Percentiles rank a stretch among this genome's conserved stretches.
phyloP scores from a whole-genome alignment of 1,140 invertebrate genomes.

The Eueides isabella region DNA sequence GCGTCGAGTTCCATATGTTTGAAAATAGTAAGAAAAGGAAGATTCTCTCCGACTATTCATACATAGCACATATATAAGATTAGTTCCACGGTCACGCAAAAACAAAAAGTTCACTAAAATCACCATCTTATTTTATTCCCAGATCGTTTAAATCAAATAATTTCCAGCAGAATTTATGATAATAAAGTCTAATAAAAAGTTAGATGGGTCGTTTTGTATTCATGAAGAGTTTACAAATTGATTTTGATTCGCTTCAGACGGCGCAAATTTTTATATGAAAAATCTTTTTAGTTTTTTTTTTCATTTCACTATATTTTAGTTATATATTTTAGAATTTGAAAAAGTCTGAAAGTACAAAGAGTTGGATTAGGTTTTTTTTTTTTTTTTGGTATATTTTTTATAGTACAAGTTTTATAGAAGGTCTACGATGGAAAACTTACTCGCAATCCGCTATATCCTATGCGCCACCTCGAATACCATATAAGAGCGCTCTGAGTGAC shows the following conservation, averaged over 20 bases:
- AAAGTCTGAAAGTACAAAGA: not conserved
- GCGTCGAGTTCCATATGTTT: no score
- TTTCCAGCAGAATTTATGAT: conserved; percentile 17
- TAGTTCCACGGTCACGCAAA: not conserved
- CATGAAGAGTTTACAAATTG: conserved; percentile 28
- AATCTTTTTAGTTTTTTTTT: not conserved
- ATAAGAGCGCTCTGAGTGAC: no score
- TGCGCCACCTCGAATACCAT: no score
- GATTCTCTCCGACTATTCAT: no score
- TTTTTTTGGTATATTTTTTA: no score
- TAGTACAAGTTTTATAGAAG: no score
- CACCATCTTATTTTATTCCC: not conserved
- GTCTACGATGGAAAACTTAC: no score
- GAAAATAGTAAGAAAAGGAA: no score
- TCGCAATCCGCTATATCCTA: no score
- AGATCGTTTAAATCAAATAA: conserved; percentile 7
- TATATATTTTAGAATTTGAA: not conserved
- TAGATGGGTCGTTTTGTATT: conserved; percentile 29
- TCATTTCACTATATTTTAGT: not conserved
- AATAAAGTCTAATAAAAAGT: conserved; percentile 21
- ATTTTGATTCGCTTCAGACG: conserved; percentile 22
- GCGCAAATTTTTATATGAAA: not conserved
- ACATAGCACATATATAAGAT: no score
- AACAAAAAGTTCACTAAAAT: not conserved
- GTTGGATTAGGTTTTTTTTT: not conserved